Base-by-base conservation (phyloP, 92 coral and sea anemone species). In the Muricea muricata region DNA sequence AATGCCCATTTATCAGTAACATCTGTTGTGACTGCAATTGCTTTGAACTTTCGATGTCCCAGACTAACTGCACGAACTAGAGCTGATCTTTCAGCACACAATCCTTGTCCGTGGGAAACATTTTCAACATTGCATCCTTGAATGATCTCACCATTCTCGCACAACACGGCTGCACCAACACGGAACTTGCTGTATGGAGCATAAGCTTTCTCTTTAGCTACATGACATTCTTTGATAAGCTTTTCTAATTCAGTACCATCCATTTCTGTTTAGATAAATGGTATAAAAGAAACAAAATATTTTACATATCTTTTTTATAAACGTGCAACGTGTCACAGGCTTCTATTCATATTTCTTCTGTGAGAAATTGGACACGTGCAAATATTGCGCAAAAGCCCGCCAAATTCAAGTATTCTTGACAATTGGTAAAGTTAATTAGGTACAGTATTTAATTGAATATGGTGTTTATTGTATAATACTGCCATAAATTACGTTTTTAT, bases 41-140 rank as follows among this genome's bases (percentile, higher is more conserved):
- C 99, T 55, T 88, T 94, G 84, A 96, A 93, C 25, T 88, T 90
- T 34, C 92, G 90, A 69, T 78, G 89, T 3, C 99, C 99, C 57
- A 86, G 82, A 75, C 99, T 96, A 26, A 96, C 98, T 29, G 99
- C 99, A 37, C 89, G 94, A 11, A 93, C 99, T 31, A 96, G 28
- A 6, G 99, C 99, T 54, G 99, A 89, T 75, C 99, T 82, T 78
- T 96, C 99, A 6, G 99, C 99, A 78, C 99, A 96, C 39, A 96
- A 90, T 46, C 91, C 72, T 39, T 92, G 84, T 11, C 99, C 97
- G 37, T 92, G 86, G 80, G 92, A 92, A 32, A 93, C 97, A 65
- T 96, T 96, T 80, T 96, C 99, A 52, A 96, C 99, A 89, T 92
- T 93, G 61, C 99, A 96, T 34, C 99, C 99, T 66, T 93, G 93